phyloP scores from a whole-genome alignment of 2,888 invertebrate genomes.

The Coecobrya sp. region DNA sequence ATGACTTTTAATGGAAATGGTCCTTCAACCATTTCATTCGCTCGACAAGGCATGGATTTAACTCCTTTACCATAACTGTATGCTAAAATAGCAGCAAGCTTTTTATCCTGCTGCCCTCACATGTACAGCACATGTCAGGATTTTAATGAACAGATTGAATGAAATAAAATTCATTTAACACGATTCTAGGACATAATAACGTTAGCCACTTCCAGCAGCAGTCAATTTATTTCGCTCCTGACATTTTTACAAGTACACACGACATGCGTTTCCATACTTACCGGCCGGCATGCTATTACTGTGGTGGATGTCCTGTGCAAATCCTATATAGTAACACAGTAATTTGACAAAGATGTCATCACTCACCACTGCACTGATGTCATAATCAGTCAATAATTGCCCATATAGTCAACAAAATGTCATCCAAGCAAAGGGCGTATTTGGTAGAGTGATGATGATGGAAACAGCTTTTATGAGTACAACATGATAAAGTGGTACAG shows the following conservation, averaged over 20 bases:
- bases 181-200: neutral
- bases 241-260: neutral
- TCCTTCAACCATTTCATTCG: constrained; percentile 61
- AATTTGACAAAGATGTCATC: constrained; percentile 14
- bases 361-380: constrained; percentile 33
- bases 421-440: neutral
- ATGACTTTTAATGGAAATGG: constrained; percentile 72
- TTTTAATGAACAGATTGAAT: neutral
- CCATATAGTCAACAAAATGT: neutral
- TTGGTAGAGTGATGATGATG: neutral
- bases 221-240: constrained; percentile 8
- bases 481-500: constrained; percentile 14
- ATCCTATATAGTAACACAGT: too few species aligned
- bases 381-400: constrained; percentile 23
- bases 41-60: constrained; percentile 18
- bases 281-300: constrained; percentile 42
- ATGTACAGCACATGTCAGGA: neutral
- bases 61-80: constrained; percentile 24
- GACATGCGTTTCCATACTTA: neutral
- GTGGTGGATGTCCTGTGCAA: too few species aligned
- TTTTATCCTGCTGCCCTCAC: neutral
- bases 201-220: neutral
- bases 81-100: neutral
- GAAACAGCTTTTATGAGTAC: neutral
- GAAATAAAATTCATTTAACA: constrained; percentile 15